Evolutionary conservation across 2,797 vertebrate species (phyloP), one percentile per base, ranked within the genome.

Genomic region (Brachyalestes nurse): DNA sequence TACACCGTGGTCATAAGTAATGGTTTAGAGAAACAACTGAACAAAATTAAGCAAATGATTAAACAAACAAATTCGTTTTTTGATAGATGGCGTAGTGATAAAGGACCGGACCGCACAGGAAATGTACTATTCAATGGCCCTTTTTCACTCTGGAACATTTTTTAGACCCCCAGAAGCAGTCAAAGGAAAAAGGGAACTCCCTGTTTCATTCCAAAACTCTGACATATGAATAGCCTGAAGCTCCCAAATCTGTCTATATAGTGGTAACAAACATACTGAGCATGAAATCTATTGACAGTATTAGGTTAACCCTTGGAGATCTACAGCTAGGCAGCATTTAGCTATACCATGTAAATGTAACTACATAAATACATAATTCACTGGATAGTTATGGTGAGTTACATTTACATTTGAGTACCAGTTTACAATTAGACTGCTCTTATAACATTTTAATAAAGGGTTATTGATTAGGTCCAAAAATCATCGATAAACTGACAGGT

Each of bases 111-210:
- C 79, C 82, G 70, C 45, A 77, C 71, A 53, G 28, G 12, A 62
- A 79, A 62, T 5, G 25, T 25, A 47, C 16, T 57, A 57, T 38
- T 85, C 78, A 86, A 77, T 81, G 58, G 75, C 66, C 49, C 40
- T 79, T 69, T 66, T 83, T 86, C 72, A 84, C 71, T 70, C 19
- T 40, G 57, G 47, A 78, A 73, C 42, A 70, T 81, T 72, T 72
- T 65, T 58, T 62, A 14, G 14, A 53, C 77, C 17, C 69, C 72
- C 72, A 66, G 66, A 80, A 79, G 40, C 34, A 74, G 3, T 19
- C 62, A 65, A 2, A 65, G 62, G 34, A 14, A 77, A 69, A 60
- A 81, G 71, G 60, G 2, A 83, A 66, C 73, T 75, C 58, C 77
- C 74, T 76, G 40, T 23, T 40, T 73, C 60, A 81, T 83, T 81